A percentile compares a stretch with the other conserved stretches of the same genome.
These are phyloP conservation scores for Ceratotherium simum DNA, from an alignment of 2,113 vertebrate genomes.

Conservation along the genomic window DNA sequence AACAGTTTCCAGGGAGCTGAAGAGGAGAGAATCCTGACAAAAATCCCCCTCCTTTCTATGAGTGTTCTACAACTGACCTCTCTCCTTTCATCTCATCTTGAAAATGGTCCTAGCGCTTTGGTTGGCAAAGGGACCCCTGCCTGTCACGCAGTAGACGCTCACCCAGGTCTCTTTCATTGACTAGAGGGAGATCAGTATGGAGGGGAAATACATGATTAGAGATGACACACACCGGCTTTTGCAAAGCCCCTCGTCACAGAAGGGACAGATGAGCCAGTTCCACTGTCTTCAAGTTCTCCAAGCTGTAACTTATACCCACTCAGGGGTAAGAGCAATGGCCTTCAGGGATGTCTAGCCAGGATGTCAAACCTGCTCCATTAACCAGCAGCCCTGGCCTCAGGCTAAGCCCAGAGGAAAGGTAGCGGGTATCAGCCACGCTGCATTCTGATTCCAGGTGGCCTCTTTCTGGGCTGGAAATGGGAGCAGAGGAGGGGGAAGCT, in stretches of 20 bases:
- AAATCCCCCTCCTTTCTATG: neutral
- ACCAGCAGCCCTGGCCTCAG: neutral
- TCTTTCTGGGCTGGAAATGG: neutral
- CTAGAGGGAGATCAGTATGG: neutral
- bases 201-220: neutral
- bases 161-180: neutral
- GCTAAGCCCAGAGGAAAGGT: neutral
- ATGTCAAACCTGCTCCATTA: neutral
- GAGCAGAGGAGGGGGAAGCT: neutral
- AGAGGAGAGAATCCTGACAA: neutral
- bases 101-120: neutral
- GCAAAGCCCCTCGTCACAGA: neutral
- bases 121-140: neutral
- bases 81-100: neutral
- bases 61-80: neutral
- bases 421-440: rapidly evolving
- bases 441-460: neutral
- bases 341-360: neutral
- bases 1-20: neutral
- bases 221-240: neutral
- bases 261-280: rapidly evolving
- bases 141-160: neutral
- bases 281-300: neutral
- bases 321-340: neutral
- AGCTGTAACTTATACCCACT: neutral